Conservation (phyloP, 2,797 vertebrate genomes). For the Halcyon chelicuti region DNA sequence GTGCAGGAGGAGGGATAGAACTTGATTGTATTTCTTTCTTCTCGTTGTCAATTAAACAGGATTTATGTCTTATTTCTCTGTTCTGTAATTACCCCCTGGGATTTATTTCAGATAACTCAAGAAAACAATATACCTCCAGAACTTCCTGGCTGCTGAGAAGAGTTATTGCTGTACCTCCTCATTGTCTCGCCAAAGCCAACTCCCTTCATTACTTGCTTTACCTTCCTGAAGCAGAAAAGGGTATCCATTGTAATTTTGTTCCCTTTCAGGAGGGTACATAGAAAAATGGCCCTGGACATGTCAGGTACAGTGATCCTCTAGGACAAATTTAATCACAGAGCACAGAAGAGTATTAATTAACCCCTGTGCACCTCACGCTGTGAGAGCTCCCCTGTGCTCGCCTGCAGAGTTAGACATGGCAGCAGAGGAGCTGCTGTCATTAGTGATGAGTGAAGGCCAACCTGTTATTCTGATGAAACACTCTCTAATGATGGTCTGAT, state of each 20-base stretch:
- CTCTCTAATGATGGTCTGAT: neutral
- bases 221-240: conserved; percentile 44
- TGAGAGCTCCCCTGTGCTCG: neutral
- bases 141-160: conserved; percentile 62
- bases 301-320: neutral
- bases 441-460: neutral
- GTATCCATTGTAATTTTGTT: conserved; percentile 26
- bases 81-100: conserved; percentile 73
- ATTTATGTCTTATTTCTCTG: conserved; percentile 71
- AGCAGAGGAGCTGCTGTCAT: conserved; percentile 1
- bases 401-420: neutral
- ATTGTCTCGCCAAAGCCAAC: neutral
- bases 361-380: neutral
- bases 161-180: conserved; percentile 67
- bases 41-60: conserved; percentile 75
- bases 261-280: conserved; percentile 10
- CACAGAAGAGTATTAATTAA: neutral
- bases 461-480: conserved; percentile 11
- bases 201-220: conserved; percentile 66
- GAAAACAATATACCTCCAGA: conserved; percentile 44
- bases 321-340: conserved; percentile 9
- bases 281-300: neutral
- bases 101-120: conserved; percentile 73
- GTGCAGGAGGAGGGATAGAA: neutral
- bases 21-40: neutral